Base-by-base conservation (phyloP, 2,888 invertebrate species). In the Caradrina kadenii region DNA sequence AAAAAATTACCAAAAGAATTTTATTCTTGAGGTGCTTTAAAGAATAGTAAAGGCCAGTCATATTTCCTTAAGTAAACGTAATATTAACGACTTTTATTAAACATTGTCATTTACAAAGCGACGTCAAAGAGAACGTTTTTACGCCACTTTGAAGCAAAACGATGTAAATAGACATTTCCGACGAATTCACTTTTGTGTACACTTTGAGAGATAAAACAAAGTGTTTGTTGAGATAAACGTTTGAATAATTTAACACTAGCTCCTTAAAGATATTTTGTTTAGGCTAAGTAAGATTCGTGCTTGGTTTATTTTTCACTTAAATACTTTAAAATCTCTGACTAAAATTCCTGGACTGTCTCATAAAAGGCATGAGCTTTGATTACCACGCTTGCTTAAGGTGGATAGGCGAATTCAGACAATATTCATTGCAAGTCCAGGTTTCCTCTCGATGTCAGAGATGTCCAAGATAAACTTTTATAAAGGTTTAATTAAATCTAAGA, bases 41-140 rank as follows among this genome's bases (percentile, higher is more conserved):
- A 21, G 21, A 35, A 45, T n/a, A 45, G 21, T 31, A 10, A 35
- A 2, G 7, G 22, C 22, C 19, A 19, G 15, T 31, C n/a, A 39
- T 15, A 49, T 42, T 63, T 22, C 26, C 22, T 42, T 39, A 8
- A 21, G 10, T 26, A 39, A 50, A 45, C 11, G 13, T 31, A 42
- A 22, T 48, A 42, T 11, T 56, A 52, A 22, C n/a, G 22, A 19
- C 22, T 50, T 49, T 22, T 39, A 39, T 39, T 13, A 42, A 60
- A 55, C 52, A 55, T 48, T 35, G 2, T 53, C 19, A 39, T 64
- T 26, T 53, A 50, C 42, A 63, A 15, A 2, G 26, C 48, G 15
- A 63, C 45, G n/a, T 63, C 68, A 78, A 69, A 73, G 68, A n/a
- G n/a, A 73, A n/a, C 53, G 53, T 48, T 64, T 78, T 35, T 39